Conservation (phyloP, 2,113 vertebrate species). For the Perca schrenkii region DNA sequence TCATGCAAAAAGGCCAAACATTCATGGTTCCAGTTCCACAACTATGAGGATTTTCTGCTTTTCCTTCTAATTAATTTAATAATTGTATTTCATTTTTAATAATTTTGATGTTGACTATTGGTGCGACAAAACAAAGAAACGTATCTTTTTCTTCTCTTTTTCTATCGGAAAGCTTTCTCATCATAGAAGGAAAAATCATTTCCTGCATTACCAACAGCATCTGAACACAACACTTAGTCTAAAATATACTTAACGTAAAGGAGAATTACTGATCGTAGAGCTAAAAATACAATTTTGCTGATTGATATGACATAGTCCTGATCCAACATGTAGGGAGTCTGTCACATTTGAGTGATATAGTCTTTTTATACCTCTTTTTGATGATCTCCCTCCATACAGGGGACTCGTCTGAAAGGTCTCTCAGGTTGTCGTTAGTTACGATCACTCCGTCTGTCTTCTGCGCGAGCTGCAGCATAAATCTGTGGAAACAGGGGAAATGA, state of each 20-base stretch:
- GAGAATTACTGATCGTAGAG: background rate
- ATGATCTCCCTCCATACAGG: conserved; percentile 88
- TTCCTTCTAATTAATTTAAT: background rate
- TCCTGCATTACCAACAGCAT: too few relatives aligned
- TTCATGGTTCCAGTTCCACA: too few relatives aligned
- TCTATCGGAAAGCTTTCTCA: too few relatives aligned
- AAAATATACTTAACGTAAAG: background rate
- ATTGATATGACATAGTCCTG: too few relatives aligned
- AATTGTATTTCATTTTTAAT: background rate
- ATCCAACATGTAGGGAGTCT: background rate
- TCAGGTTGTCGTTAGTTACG: conserved; percentile 92
- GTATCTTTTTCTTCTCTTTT: too few relatives aligned
- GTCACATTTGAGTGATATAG: background rate
- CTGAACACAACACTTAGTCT: too few relatives aligned
- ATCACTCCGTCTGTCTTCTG: conserved; percentile 89
- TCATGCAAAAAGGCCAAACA: too few relatives aligned
- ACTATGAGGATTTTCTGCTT: background rate
- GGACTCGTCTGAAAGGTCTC: conserved; percentile 90
- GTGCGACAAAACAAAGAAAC: too few relatives aligned
- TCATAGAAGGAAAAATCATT: background rate
- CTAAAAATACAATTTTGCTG: background rate
- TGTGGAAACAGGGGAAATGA: conserved; percentile 50
- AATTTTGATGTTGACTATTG: too few relatives aligned
- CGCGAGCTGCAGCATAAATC: conserved; percentile 89
- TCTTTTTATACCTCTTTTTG: conserved; percentile 85